Evolutionary conservation across 2,888 invertebrate genomes (phyloP), one percentile per base, ranked within the genome.

Genomic region (Augochlorella aurata): DNA sequence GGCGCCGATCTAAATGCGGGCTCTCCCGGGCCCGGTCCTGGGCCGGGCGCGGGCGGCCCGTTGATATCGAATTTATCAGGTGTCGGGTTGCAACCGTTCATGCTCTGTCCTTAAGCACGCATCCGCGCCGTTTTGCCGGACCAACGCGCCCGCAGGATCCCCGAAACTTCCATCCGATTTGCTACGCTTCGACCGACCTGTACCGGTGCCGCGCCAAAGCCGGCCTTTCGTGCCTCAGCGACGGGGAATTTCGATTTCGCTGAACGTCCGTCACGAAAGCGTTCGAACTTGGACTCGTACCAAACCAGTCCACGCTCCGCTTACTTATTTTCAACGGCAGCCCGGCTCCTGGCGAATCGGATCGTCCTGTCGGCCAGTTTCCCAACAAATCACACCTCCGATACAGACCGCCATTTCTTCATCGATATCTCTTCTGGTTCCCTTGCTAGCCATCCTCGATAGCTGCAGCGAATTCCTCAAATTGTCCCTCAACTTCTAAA

Each of bases 51-150:
- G 61, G 61, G 61, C 61, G 61, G 61, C 61, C 61, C 61, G 61
- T 90, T 91, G 91, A 92, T 93, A 92, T 93, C 92, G 90, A 92
- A 92, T 93, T 92, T 92, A 92, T 92, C 90, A 89, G 89, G 91
- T 91, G 90, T 92, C 90, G 88, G 89, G 91, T 93, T 92, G 89
- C 92, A 83, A 89, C 88, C 87, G 90, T 89, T 90, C 87, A 88
- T 89, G 85, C 88, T 87, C 85, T 86, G 88, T 90, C 86, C 86
- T 87, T 88, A 88, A 87, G 88, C 88, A 89, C 87, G 87, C 89
- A 89, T 90, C 89, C 84, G 82, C 83, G 81, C 84, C 89, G 85
- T 90, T 91, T 90, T 91, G 90, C 90, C 90, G 88, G 87, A 85
- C 87, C 90, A 90, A 91, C 91, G 90, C 91, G 89, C 84, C 88